Base-by-base conservation (phyloP, 2,888 invertebrate species). In the Alitta virens region DNA sequence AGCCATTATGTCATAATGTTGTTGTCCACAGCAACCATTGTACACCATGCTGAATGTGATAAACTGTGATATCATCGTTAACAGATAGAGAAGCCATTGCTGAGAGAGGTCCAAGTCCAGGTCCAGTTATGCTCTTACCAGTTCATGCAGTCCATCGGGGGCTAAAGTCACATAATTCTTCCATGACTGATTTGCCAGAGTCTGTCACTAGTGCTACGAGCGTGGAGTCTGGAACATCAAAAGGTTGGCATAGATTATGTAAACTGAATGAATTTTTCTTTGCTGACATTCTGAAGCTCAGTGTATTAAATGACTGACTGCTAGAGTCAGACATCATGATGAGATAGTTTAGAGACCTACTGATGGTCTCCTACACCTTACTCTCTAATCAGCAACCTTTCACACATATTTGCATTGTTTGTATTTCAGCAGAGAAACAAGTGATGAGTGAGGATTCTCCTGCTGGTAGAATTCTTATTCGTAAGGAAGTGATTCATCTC, bases 401-500 rank as follows among this genome's bases (percentile, higher is more conserved):
- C n/a, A n/a, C n/a, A n/a, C n/a, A n/a, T n/a, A n/a, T n/a, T n/a
- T n/a, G n/a, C n/a, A n/a, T n/a, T n/a, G n/a, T 9, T 12, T 40
- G 40, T 52, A 16, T 33, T 33, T 21, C 43, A 38, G 60, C 60
- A 27, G 56, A 42, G 18, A 43, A 43, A 27, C 51, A 43, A 16
- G 27, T 43, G n/a, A 59, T 69, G 60, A 52, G 33, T 23, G 66
- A 66, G 25, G 60, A 63, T 40, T 64, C 52, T 2, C 18, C 38
- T 12, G 56, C 70, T 18, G 79, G 79, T 9, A 65, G 76, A 42
- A 68, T 73, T 16, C 68, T 84, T 50, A 75, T 86, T 12, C 72
- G 86, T 42, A 84, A 85, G 71, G 88, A 88, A 72, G 87, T 92
- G 60, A 79, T 92, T 66, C 86, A 88, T 68, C 87, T 91, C 75